Evolutionary conservation across 2,113 vertebrate species (phyloP), one percentile per base, ranked within the genome.

Genomic region (Heteronetta atricapilla): DNA sequence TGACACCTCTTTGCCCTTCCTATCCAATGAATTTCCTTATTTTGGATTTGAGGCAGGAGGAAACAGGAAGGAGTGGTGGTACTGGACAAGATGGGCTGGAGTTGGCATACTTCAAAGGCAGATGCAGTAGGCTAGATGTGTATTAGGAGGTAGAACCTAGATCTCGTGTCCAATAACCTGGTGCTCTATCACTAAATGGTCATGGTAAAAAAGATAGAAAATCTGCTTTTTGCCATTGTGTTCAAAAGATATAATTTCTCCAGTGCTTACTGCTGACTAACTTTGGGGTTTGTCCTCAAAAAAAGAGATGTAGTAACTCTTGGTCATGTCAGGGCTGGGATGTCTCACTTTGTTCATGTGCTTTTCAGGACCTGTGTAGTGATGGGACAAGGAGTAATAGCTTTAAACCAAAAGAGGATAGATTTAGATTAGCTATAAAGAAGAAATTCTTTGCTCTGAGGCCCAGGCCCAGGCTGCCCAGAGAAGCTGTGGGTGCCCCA

Each of bases 141-240:
- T 14, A 20, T 4, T 16, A 58, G 62, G 23, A 68, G 17, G 36
- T 23, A 11, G 21, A 17, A 81, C 9, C 14, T 36, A 70, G 64
- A 36, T 13, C 8, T 67, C 12, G 2, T 23, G 20, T 31, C 28
- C 64, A 46, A 9, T 21, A 5, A 26, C 14, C 26, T 83, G 26
- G 13, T 70, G 23, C 10, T 62, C 0, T 11, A 28, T 31, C 28
- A 63, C 1, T 1, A n/a, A 73, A 19, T 4, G n/a, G 21, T 10
- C 31, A 31, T 8, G 21, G 21, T 36, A 38, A 67, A 85, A 95
- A 75, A 46, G 5, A 9, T 7, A 63, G 13, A 60, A 86, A 80
- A 42, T 67, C 3, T 36, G 21, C 1, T 14, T 52, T 73, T 88
- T 42, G 13, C 9, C 11, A 2, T 12, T 18, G 3, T 26, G 5